Evolutionary conservation across 2,888 invertebrate genomes (phyloP), one percentile per base, ranked within the genome.

Genomic region (Napeogenes sylphis): DNA sequence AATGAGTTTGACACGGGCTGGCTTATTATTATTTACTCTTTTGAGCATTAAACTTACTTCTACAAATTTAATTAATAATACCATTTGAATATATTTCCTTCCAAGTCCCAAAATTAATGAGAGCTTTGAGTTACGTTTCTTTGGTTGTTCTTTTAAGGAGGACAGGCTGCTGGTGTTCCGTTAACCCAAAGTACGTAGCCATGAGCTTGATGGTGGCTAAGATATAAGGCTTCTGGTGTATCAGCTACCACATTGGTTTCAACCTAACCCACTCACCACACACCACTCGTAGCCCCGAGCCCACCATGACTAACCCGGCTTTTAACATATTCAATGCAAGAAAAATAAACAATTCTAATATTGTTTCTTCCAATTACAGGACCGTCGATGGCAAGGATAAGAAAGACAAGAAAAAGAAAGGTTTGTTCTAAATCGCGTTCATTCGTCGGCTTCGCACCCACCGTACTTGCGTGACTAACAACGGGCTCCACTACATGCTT

Each of bases 321-420:
- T 47, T 6, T 47, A 47, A 47, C 47, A 35, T 5, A 35, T 35
- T 35, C 6, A 35, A 6, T 35, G 35, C 6, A 6, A 35, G 21
- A 21, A 21, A 21, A 21, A 21, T 21, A 21, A 21, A 21, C 21
- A 21, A 21, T 21, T 21, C 21, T 21, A 21, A 21, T 21, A 21
- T 21, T 21, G 0, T 21, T 21, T 21, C 21, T 21, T 1, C 21
- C 21, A 21, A 75, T 93, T 93, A 70, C 92, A 95, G 94, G 87
- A 92, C 95, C 71, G 94, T 96, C 74, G 96, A 96, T 81, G 96
- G 96, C 75, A 96, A 96, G 90, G 96, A 96, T 79, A 96, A 96
- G 88, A 96, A 96, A 92, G 94, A 93, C 83, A 95, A 95, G 92
- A 96, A 96, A 93, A 95, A 95, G 93, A 96, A 96, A 92, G 96